Percentiles rank a stretch among this genome's conserved stretches.
Conservation (phyloP, 2,113 vertebrate genomes). For the Naja naja region DNA sequence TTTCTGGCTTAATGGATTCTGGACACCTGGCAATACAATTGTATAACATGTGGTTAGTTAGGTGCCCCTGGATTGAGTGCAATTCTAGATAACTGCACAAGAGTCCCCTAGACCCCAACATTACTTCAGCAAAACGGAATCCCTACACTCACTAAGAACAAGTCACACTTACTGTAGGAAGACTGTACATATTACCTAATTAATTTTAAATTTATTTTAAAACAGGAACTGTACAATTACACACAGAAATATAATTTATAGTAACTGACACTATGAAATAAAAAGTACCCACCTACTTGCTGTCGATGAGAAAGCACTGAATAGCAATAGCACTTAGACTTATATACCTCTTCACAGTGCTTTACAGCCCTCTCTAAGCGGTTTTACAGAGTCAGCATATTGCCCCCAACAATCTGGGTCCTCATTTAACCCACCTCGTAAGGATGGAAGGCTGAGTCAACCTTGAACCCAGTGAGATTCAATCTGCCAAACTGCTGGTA, state of each 20-base stretch:
- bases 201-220: neutral
- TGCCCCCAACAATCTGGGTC: too few relatives aligned
- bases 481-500: too few relatives aligned
- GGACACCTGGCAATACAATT: conserved; percentile 77
- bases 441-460: too few relatives aligned
- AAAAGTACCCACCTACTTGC: neutral
- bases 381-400: too few relatives aligned
- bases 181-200: neutral
- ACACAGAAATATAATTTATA: neutral
- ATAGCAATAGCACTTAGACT: neutral
- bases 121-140: neutral
- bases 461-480: too few relatives aligned
- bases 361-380: too few relatives aligned
- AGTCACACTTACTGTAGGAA: neutral
- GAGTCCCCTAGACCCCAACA: neutral
- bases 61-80: neutral
- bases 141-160: neutral
- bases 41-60: neutral
- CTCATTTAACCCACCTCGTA: too few relatives aligned
- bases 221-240: neutral
- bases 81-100: neutral
- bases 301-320: neutral
- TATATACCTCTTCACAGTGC: too few relatives aligned
- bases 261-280: neutral
- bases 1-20: conserved; percentile 82